Evolutionary conservation across 2,797 vertebrate genomes (phyloP), one percentile per base, ranked within the genome.

Genomic region (Amphiprion clarkii): DNA sequence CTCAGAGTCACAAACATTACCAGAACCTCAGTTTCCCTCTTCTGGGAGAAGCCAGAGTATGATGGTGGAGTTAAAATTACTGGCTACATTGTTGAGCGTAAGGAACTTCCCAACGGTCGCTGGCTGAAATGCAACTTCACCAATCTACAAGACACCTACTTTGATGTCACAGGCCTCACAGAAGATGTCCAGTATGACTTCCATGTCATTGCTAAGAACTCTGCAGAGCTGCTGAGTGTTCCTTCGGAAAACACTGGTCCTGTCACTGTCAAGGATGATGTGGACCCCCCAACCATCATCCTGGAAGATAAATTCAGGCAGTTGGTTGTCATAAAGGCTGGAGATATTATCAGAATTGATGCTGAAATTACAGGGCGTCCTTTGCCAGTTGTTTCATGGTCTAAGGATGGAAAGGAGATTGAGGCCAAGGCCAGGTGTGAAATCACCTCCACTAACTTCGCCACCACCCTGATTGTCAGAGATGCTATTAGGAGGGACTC

Each of bases 51-150:
- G 78, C 98, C 98, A 85, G 96, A 96, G 91, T 97, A 96, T 57
- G 97, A 97, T 78, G 96, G 96, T 74, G 97, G 98, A 82, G 95
- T 95, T 84, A 98, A 96, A 89, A 94, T 99, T 86, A 99, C 97
- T 57, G 98, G 98, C 51, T 99, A 98, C 80, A 94, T 98, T 88
- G 95, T 99, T 88, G 98, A 99, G 81, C 94, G 95, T 23, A 97
- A 94, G 91, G 97, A 99, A 76, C 81, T 99, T 52, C 98, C 98
- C 71, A 96, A 95, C 64, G 97, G 98, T 31, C 96, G 97, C 67
- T 99, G 98, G 98, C 93, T 99, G 78, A 99, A 99, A 81, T 99
- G 97, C 86, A 99, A 99, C 90, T 99, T 97, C 77, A 93, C 96
- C 46, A 99, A 98, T 62, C 78, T 99, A 33, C 96, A 96, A 83